Percentiles rank a stretch among this genome's conserved stretches.
These are phyloP conservation scores for Drosophila malerkotliana DNA, from an alignment of 1,140 invertebrate species.

Conservation along the genomic window DNA sequence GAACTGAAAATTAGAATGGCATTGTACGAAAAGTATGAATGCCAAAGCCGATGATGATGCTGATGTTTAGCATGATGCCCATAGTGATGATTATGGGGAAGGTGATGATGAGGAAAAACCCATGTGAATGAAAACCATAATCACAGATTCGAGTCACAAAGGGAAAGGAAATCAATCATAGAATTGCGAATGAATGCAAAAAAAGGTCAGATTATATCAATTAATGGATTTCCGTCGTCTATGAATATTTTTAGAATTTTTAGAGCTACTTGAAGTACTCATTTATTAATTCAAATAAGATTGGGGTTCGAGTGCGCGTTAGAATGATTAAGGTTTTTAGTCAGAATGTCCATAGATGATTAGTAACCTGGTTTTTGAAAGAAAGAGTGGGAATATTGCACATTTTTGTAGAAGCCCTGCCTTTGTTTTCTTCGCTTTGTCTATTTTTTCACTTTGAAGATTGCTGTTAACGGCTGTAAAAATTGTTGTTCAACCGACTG, in stretches of 20 bases:
- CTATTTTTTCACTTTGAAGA: slow-evolving; percentile 20
- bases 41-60: not conserved
- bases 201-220: slow-evolving; percentile 12
- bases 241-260: not conserved
- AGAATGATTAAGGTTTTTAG: too few species aligned
- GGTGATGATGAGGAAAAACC: slow-evolving; percentile 23
- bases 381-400: too few species aligned
- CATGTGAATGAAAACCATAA: slow-evolving; percentile 31
- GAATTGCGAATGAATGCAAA: slow-evolving; percentile 17
- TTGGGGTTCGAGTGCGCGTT: too few species aligned
- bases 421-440: slow-evolving; percentile 10
- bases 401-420: too few species aligned
- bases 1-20: slow-evolving; percentile 31
- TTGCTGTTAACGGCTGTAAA: slow-evolving; percentile 11
- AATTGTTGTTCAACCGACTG: slow-evolving; percentile 15
- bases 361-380: too few species aligned
- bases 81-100: slow-evolving; percentile 16
- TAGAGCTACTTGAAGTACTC: not conserved
- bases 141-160: slow-evolving; percentile 17
- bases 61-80: too few species aligned
- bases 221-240: not conserved
- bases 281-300: not conserved
- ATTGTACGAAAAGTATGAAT: slow-evolving; percentile 5
- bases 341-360: too few species aligned
- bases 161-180: slow-evolving; percentile 14